Evolutionary conservation across 2,888 invertebrate genomes (phyloP).

Genomic region (Microplitis manilae): DNA sequence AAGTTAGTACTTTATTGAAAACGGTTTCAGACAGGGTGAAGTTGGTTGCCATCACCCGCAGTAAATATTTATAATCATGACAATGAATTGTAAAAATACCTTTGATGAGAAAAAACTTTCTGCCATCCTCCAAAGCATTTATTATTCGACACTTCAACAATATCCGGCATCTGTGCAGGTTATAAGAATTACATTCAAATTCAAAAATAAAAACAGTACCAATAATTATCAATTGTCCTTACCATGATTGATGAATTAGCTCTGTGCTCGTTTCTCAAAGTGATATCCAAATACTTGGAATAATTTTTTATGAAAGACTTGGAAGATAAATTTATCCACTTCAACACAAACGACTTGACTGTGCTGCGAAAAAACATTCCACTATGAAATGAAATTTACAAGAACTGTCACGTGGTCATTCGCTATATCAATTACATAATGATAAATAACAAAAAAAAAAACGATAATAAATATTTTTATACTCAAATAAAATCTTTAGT

Average conservation of each 20-base stretch:
- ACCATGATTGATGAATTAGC: not conserved
- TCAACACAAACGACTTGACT: not conserved
- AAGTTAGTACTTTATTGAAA: not conserved
- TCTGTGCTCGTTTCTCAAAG: not conserved
- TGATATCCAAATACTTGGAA: not conserved
- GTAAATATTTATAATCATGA: slow-evolving; percentile 1
- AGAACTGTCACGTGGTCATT: not conserved
- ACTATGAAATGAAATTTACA: not conserved
- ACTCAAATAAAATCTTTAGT: not conserved
- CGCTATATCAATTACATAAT: not conserved
- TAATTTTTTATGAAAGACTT: not conserved
- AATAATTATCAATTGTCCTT: not conserved
- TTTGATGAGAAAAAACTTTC: slow-evolving; percentile 87
- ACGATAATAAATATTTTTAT: not conserved
- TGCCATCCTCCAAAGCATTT: slow-evolving; percentile 89
- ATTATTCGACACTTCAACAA: slow-evolving; percentile 78
- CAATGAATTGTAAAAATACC: slow-evolving; percentile 69
- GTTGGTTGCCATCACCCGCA: too few species aligned
- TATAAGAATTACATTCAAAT: not conserved
- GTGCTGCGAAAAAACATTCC: not conserved
- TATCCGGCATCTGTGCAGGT: slow-evolving; percentile 71
- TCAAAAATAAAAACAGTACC: not conserved
- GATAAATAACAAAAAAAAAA: not conserved
- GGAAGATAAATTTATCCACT: not conserved
- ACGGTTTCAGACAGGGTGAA: too few species aligned